Conservation (phyloP, 1,140 invertebrate genomes). For the Lepidurus couesii region DNA sequence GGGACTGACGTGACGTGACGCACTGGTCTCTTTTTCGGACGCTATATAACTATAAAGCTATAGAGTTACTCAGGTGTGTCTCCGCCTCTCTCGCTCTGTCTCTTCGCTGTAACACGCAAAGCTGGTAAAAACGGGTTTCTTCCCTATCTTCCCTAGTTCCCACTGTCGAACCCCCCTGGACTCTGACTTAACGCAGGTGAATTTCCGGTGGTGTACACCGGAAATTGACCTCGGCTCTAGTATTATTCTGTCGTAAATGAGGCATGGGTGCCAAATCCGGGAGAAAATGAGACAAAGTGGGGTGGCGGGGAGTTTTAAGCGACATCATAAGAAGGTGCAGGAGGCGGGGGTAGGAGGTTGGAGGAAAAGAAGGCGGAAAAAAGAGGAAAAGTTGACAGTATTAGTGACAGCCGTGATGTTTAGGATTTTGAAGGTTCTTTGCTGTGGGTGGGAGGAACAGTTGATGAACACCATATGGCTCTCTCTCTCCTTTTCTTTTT, state of each 20-base stretch:
- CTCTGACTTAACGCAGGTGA: conserved; percentile 4
- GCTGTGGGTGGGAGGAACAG: neutral
- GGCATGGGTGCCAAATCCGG: neutral
- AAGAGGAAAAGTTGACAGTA: neutral
- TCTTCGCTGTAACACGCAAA: neutral
- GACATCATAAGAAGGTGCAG: no score
- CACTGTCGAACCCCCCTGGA: neutral
- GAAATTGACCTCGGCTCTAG: conserved; percentile 14
- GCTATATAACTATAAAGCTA: neutral
- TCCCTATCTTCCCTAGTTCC: neutral
- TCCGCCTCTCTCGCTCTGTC: neutral
- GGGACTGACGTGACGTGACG: neutral
- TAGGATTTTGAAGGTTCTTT: neutral
- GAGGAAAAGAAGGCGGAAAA: neutral
- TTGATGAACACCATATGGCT: conserved; percentile 18
- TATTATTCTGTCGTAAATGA: conserved; percentile 6
- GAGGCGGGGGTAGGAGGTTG: neutral
- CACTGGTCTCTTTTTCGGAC: neutral
- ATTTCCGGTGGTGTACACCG: conserved; percentile 13
- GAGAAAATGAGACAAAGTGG: neutral
- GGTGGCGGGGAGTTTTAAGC: no score
- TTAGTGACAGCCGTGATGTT: conserved; percentile 19
- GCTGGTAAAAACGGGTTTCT: neutral
- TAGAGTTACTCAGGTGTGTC: conserved; percentile 13
- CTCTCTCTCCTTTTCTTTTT: neutral